phyloP scores from a whole-genome alignment of 2,888 invertebrate species.

The Caenorhabditis macrosperma region DNA sequence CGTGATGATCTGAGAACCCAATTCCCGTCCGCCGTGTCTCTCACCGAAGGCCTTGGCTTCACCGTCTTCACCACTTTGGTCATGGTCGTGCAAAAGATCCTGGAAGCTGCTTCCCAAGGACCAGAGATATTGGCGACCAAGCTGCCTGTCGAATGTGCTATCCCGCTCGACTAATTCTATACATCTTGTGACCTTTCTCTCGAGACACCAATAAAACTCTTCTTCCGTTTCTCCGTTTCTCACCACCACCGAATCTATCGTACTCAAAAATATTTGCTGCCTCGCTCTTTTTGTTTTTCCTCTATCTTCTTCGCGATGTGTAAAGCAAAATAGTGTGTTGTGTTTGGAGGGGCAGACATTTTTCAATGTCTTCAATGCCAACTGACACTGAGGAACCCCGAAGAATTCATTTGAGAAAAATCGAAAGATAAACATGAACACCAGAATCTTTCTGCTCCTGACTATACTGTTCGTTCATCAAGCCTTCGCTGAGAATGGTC shows the following conservation, averaged over 20 bases:
- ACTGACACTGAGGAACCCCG: neutral
- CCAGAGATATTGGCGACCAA: constrained; percentile 5
- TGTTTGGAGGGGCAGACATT: neutral
- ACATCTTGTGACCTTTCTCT: neutral
- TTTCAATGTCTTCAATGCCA: neutral
- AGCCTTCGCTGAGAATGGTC: constrained; percentile 39
- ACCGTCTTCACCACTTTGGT: constrained; percentile 64
- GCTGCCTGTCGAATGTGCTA: constrained; percentile 13
- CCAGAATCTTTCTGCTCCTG: neutral
- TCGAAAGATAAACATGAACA: neutral
- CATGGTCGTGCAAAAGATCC: constrained; percentile 63
- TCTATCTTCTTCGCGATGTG: constrained; percentile 18
- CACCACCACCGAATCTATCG: neutral
- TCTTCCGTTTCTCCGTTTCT: neutral
- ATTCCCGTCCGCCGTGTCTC: constrained; percentile 62
- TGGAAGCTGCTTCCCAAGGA: constrained; percentile 51
- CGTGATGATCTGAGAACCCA: constrained; percentile 62
- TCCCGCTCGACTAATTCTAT: constrained; percentile 23
- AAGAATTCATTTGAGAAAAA: neutral
- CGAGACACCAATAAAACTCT: constrained; percentile 12
- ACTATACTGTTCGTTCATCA: neutral
- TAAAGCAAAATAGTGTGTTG: constrained; percentile 20
- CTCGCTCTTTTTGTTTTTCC: constrained; percentile 15
- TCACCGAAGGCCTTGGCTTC: constrained; percentile 67
- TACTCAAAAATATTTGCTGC: neutral